Evolutionary conservation across 2,888 invertebrate genomes (phyloP).

Genomic region (Dynastes hyllus): DNA sequence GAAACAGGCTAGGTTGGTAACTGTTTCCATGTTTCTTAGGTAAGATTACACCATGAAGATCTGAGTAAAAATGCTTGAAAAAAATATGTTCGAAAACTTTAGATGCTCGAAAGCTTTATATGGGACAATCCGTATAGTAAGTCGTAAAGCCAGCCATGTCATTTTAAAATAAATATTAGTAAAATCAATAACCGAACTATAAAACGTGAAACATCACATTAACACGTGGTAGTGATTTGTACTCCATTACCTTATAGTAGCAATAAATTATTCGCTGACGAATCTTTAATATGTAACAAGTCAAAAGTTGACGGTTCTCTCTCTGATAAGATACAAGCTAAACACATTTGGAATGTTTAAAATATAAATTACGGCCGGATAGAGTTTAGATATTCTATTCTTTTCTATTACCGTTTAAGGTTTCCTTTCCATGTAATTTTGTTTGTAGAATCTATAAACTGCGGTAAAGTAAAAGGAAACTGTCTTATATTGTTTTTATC

Average conservation of each 20-base stretch:
- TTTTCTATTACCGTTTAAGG: not conserved
- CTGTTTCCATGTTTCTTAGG: too few species aligned
- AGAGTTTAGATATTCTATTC: not conserved
- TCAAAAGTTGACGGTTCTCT: not conserved
- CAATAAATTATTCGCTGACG: not conserved
- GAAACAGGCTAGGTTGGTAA: too few species aligned
- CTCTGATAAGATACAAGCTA: not conserved
- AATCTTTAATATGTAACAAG: not conserved
- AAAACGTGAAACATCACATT: constrained; percentile 17
- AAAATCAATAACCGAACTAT: not conserved
- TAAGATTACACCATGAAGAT: too few species aligned
- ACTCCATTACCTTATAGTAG: not conserved
- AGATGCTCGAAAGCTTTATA: too few species aligned
- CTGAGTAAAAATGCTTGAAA: too few species aligned
- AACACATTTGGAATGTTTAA: constrained; percentile 2
- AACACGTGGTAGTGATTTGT: constrained; percentile 33
- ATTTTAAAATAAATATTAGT: not conserved
- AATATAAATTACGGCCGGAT: not conserved
- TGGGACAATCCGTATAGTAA: too few species aligned
- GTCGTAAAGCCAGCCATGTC: too few species aligned
- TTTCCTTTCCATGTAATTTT: not conserved
- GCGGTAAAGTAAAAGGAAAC: too few species aligned
- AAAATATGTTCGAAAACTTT: too few species aligned
- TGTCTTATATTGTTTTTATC: too few species aligned
- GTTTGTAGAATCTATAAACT: not conserved